phyloP scores from a whole-genome alignment of 1,140 invertebrate species.

The Metaphire vulgaris region DNA sequence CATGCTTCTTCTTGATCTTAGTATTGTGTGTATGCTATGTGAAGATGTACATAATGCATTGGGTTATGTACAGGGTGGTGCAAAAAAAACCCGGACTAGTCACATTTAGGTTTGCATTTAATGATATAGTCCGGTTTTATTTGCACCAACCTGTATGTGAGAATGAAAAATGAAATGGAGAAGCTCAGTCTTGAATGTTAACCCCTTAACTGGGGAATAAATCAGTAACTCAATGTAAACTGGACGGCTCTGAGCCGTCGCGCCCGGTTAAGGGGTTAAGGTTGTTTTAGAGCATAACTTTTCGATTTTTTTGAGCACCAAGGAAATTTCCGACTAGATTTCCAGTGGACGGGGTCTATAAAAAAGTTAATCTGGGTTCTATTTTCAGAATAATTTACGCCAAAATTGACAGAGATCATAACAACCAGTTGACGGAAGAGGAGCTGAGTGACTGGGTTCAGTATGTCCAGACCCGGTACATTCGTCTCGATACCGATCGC shows the following conservation, averaged over 20 bases:
- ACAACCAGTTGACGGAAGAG: conserved; percentile 74
- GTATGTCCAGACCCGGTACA: conserved; percentile 83
- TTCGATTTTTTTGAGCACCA: background rate
- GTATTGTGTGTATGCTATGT: no score
- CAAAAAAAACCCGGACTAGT: no score
- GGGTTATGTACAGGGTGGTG: no score
- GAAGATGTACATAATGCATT: no score
- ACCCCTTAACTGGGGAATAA: no score
- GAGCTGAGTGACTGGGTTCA: conserved; percentile 95
- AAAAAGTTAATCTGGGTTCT: conserved; percentile 22
- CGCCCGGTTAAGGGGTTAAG: background rate
- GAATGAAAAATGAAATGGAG: no score
- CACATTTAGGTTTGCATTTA: no score
- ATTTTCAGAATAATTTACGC: conserved; percentile 75
- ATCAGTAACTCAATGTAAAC: no score
- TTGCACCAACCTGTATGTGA: no score
- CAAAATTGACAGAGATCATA: conserved; percentile 82
- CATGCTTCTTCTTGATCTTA: no score
- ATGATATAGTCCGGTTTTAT: no score
- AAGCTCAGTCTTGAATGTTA: no score
- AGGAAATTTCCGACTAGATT: background rate
- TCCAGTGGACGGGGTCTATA: background rate
- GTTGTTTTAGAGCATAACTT: background rate
- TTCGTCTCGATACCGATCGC: conserved; percentile 79
- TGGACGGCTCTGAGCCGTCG: background rate